Percentiles rank a stretch among this genome's conserved stretches.
These are phyloP conservation scores for Ariopsis seemanni DNA, from an alignment of 2,113 vertebrate genomes.

Conservation along the genomic window DNA sequence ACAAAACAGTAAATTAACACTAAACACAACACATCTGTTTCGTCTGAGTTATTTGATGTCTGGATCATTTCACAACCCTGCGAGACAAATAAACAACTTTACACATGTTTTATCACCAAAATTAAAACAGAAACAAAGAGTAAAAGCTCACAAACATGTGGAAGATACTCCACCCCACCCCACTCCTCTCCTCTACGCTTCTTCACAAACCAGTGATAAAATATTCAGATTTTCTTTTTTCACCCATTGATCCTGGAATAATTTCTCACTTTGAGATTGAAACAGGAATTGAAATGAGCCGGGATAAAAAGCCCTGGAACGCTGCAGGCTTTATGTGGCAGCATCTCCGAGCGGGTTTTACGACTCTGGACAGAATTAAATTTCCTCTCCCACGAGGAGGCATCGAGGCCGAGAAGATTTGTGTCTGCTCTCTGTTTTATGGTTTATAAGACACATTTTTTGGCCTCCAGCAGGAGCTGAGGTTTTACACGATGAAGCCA, in stretches of 20 bases:
- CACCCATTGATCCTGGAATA: background rate
- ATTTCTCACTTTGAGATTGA: background rate
- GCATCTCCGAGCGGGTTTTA: conserved; percentile 38
- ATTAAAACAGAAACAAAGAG: background rate
- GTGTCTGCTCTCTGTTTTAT: background rate
- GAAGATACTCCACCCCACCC: background rate
- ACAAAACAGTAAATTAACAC: background rate
- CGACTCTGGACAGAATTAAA: conserved; percentile 43
- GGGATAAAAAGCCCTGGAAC: conserved; percentile 28
- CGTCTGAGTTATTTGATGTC: background rate
- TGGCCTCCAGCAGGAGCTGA: background rate
- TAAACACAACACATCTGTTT: background rate
- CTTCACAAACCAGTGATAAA: background rate
- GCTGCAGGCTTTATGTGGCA: conserved; percentile 39
- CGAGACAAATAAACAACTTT: background rate
- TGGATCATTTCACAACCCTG: background rate
- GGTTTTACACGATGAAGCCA: background rate
- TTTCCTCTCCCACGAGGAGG: conserved; percentile 26
- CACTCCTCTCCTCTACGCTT: background rate
- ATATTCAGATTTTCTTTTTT: background rate
- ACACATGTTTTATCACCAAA: background rate
- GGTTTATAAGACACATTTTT: background rate
- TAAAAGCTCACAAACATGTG: background rate
- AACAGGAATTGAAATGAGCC: conserved; percentile 41
- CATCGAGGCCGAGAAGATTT: background rate